Evolutionary conservation across 2,113 vertebrate species (phyloP).

Genomic region (Corydoras sp.): DNA sequence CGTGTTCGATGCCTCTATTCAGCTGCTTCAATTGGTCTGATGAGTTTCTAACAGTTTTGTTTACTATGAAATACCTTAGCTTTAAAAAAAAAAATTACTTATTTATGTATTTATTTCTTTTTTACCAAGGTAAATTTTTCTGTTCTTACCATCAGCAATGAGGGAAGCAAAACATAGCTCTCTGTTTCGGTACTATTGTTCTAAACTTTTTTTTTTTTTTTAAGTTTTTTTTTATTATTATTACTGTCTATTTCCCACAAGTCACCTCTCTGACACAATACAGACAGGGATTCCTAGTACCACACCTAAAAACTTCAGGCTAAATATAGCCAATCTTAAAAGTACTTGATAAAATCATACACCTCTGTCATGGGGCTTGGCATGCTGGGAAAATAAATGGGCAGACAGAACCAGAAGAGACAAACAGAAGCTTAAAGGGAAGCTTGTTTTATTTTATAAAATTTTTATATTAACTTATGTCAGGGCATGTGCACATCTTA

Average conservation of each 20-base stretch:
- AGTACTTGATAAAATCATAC: background rate
- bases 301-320: slow-evolving; percentile 32
- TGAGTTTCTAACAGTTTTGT: background rate
- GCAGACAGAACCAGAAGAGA: no score
- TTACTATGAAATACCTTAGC: background rate
- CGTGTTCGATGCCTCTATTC: background rate
- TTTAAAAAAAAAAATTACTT: background rate
- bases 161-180: background rate
- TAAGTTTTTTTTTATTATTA: no score
- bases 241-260: slow-evolving; percentile 23
- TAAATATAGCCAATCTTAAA: slow-evolving; percentile 1
- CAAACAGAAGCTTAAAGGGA: no score
- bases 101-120: background rate
- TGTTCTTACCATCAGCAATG: background rate
- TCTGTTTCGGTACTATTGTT: background rate
- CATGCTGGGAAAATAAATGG: no score
- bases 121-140: slow-evolving; percentile 2
- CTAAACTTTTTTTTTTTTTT: background rate
- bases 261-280: slow-evolving; percentile 24
- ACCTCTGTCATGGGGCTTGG: background rate
- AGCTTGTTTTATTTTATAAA: no score
- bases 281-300: slow-evolving; percentile 21
- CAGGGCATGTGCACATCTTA: no score
- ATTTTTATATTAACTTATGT: no score
- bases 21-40: background rate